A percentile compares a stretch with the other conserved stretches of the same genome.
Evolutionary conservation across 2,113 vertebrate species (phyloP).

Genomic region (Alces alces): DNA sequence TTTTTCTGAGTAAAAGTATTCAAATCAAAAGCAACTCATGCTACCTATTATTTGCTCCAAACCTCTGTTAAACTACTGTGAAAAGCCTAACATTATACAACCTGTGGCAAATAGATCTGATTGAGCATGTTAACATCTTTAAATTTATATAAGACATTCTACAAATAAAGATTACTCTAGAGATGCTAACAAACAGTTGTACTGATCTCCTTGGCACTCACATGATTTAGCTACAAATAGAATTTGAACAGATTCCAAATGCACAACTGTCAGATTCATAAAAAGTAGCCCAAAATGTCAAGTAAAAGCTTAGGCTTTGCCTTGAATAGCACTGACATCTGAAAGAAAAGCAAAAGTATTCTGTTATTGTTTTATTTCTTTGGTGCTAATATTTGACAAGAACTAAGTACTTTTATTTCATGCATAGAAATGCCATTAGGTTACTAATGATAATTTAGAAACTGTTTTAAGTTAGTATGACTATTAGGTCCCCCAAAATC

Average conservation of each 20-base stretch:
- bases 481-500: background rate
- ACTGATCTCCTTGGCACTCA: slow-evolving; percentile 40
- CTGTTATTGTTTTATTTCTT: slow-evolving; percentile 56
- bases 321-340: background rate
- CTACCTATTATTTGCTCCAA: background rate
- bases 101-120: slow-evolving; percentile 14
- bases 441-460: background rate
- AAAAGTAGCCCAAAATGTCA: slow-evolving; percentile 48
- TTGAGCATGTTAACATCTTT: slow-evolving; percentile 20
- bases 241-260: slow-evolving; percentile 59
- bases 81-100: slow-evolving; percentile 3
- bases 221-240: slow-evolving; percentile 55
- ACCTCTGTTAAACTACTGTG: background rate
- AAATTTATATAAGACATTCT: slow-evolving; percentile 37
- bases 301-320: slow-evolving; percentile 23
- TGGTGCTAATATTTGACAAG: slow-evolving; percentile 42
- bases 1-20: slow-evolving; percentile 13
- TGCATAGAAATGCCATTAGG: background rate
- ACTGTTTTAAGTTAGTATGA: background rate
- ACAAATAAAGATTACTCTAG: slow-evolving; percentile 46
- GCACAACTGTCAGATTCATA: slow-evolving; percentile 58
- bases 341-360: background rate
- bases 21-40: background rate
- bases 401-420: slow-evolving; percentile 4
- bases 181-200: slow-evolving; percentile 51